Conservation (phyloP, 1,140 invertebrate species). For the Polypedilum vanderplanki region DNA sequence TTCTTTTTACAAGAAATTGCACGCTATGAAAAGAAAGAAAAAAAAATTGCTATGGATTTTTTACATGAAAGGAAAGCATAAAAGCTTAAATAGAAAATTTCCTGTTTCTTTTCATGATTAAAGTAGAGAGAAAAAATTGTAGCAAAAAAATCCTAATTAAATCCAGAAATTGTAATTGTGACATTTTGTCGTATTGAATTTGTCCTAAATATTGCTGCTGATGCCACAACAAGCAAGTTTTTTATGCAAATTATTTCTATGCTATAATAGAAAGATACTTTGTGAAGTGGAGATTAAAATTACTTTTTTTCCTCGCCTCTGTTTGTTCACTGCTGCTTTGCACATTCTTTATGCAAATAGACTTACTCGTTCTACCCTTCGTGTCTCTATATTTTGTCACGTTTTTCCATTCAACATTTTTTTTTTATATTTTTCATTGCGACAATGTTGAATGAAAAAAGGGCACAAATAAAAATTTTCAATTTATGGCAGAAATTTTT, state of each 20-base stretch:
- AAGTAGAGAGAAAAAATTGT: neutral
- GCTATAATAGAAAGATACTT: neutral
- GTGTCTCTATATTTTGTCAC: neutral
- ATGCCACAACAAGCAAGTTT: neutral
- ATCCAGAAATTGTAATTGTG: constrained; percentile 27
- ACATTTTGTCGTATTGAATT: neutral
- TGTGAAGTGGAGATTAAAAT: neutral
- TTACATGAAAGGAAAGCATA: neutral
- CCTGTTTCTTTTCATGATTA: constrained; percentile 11
- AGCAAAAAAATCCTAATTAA: constrained; percentile 8
- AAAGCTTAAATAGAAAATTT: constrained; percentile 23
- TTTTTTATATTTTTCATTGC: neutral
- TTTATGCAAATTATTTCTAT: neutral
- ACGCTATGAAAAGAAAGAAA: neutral
- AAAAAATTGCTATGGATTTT: neutral
- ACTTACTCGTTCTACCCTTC: neutral
- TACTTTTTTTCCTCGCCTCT: neutral
- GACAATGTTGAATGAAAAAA: neutral
- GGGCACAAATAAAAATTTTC: constrained; percentile 3
- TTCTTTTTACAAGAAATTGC: neutral
- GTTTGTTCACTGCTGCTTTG: neutral
- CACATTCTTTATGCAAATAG: constrained; percentile 8
- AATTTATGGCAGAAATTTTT: neutral
- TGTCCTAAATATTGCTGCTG: too few species aligned
- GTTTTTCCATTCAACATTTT: neutral